phyloP scores from a whole-genome alignment of 2,797 vertebrate genomes.

The Podarcis lilfordi region DNA sequence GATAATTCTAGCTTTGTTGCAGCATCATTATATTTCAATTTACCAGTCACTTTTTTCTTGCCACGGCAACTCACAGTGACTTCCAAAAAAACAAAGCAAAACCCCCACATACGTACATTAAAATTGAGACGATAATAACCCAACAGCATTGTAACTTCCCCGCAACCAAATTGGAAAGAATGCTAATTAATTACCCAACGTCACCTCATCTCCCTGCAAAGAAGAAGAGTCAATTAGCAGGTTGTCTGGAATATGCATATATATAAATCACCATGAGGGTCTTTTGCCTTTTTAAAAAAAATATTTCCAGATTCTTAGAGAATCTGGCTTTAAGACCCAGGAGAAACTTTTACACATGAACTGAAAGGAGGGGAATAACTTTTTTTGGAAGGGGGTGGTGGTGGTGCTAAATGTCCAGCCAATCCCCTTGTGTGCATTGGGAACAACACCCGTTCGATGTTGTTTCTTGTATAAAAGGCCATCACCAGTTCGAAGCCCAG shows the following conservation, averaged over 20 bases:
- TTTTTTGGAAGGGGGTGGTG: too few relatives aligned
- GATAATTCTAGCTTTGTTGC: too few relatives aligned
- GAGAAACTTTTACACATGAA: background rate
- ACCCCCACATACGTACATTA: too few relatives aligned
- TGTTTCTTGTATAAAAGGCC: slow-evolving; percentile 1
- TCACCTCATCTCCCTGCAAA: too few relatives aligned
- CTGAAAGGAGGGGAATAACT: background rate
- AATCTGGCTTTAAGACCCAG: slow-evolving; percentile 30
- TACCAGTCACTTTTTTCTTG: too few relatives aligned
- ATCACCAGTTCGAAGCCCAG: background rate
- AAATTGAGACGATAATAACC: too few relatives aligned
- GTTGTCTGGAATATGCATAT: background rate
- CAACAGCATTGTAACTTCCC: background rate
- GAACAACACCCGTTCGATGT: background rate
- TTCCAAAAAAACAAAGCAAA: too few relatives aligned
- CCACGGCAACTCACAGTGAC: too few relatives aligned
- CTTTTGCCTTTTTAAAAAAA: background rate
- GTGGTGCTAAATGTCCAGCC: background rate
- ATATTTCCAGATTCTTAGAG: background rate
- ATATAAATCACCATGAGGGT: background rate
- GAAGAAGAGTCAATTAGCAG: too few relatives aligned
- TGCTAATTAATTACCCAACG: too few relatives aligned
- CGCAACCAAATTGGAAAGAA: too few relatives aligned
- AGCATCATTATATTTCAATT: too few relatives aligned
- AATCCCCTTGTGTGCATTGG: background rate